Evolutionary conservation across 2,888 invertebrate genomes (phyloP), one percentile per base, ranked within the genome.

Genomic region (Lepidonotus clava): DNA sequence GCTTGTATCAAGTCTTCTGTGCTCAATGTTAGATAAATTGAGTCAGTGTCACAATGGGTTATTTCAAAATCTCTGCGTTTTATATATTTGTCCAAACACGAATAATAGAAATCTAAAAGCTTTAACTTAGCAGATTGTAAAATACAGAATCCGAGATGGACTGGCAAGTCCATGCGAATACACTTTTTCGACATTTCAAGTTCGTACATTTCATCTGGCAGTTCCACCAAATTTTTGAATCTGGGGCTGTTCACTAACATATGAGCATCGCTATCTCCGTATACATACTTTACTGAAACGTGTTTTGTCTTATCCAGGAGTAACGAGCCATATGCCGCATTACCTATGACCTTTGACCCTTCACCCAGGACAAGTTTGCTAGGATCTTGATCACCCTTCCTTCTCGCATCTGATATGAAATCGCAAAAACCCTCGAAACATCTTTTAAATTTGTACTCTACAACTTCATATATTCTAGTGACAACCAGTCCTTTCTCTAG

Each of bases 121-220:
- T 77, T 41, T n/a, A 87, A 51, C 83, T 90, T 91, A 0, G 90
- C 91, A 61, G 89, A 89, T 61, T 90, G 90, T n/a, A 89, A 85
- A 8, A 91, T 89, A 46, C 89, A 89, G 77, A 88, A 90, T 1
- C 89, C 89, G 0, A 90, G 77, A 38, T 91, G 90, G 18, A 89
- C 87, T 2, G 91, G 89, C 21, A 90, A 32, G 34, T 89, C 87
- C 40, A 89, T 51, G 28, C 67, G 86, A 28, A 90, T 85, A 18
- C 56, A 87, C 6, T 53, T 51, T 76, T 90, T 90, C 21, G 87
- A 85, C 6, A 21, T 67, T 71, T 87, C 80, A 2, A 87, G 71
- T 36, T 89, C 90, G n/a, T 66, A 86, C 34, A 34, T 18, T n/a
- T 77, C 84, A 28, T 24, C 66, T 41, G 24, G 21, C 5, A 76